phyloP scores from a whole-genome alignment of 2,888 invertebrate genomes.

The Caenorhabditis virilis region DNA sequence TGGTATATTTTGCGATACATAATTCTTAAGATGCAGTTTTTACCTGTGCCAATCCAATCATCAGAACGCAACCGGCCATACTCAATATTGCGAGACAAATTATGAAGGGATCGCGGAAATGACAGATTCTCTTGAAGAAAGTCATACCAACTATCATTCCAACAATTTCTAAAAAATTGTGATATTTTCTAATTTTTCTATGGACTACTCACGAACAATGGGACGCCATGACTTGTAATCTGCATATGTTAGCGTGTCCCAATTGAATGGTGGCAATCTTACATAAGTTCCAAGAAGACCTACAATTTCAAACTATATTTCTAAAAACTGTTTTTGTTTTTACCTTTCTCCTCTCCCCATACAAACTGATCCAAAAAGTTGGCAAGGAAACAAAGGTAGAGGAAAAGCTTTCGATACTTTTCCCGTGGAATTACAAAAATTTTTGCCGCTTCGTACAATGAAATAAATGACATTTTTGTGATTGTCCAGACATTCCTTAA shows the following conservation, averaged over 20 bases:
- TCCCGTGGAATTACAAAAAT: slow-evolving; percentile 48
- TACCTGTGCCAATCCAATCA: slow-evolving; percentile 61
- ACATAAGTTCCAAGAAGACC: slow-evolving; percentile 62
- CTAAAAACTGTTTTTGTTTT: neutral
- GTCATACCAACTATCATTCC: slow-evolving; percentile 61
- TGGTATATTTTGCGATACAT: no score
- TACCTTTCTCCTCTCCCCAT: slow-evolving; percentile 65
- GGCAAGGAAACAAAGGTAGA: slow-evolving; percentile 57
- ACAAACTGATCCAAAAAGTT: slow-evolving; percentile 64
- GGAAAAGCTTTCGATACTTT: slow-evolving; percentile 49
- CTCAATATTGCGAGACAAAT: slow-evolving; percentile 56
- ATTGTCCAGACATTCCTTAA: slow-evolving; percentile 31
- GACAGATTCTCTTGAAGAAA: slow-evolving; percentile 55
- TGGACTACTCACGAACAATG: slow-evolving; percentile 47
- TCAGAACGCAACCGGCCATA: slow-evolving; percentile 52
- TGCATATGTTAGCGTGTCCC: slow-evolving; percentile 57
- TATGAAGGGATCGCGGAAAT: slow-evolving; percentile 56
- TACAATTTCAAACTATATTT: slow-evolving; percentile 12
- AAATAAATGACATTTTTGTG: slow-evolving; percentile 45
- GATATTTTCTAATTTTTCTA: neutral
- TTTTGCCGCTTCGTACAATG: slow-evolving; percentile 49
- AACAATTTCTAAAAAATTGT: slow-evolving; percentile 53
- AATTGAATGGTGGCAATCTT: slow-evolving; percentile 58
- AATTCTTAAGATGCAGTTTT: neutral
- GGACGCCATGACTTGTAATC: slow-evolving; percentile 60